Percentiles rank a stretch among this genome's conserved stretches.
Conservation (phyloP, 2,113 vertebrate species). For the Aphyosemion australe region DNA sequence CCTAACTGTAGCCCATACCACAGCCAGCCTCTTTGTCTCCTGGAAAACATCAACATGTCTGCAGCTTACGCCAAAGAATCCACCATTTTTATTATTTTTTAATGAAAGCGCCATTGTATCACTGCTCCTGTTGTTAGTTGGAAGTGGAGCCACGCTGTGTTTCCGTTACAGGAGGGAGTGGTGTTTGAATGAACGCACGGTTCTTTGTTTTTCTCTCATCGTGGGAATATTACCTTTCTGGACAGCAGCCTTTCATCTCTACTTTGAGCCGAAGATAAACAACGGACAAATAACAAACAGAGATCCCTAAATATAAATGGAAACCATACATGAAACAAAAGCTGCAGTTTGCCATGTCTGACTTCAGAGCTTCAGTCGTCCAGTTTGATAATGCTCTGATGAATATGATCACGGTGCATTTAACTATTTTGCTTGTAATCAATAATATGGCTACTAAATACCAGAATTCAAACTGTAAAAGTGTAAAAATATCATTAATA, state of each 20-base stretch:
- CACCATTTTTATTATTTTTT: not conserved
- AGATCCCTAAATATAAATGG: not conserved
- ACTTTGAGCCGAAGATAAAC: slow-evolving; percentile 31
- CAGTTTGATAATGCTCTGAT: too few species aligned
- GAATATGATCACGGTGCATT: too few species aligned
- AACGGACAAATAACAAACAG: slow-evolving; percentile 18
- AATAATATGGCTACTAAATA: too few species aligned
- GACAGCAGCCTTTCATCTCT: slow-evolving; percentile 60
- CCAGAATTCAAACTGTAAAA: too few species aligned
- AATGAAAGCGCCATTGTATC: slow-evolving; percentile 48
- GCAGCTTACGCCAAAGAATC: slow-evolving; percentile 21
- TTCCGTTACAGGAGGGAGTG: slow-evolving; percentile 31
- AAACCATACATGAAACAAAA: slow-evolving; percentile 12
- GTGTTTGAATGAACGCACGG: slow-evolving; percentile 16
- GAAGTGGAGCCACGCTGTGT: slow-evolving; percentile 44
- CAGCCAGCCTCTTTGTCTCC: slow-evolving; percentile 24
- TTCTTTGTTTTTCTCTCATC: slow-evolving; percentile 55
- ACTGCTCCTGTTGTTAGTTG: slow-evolving; percentile 31
- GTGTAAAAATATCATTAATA: too few species aligned
- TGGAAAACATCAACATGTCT: slow-evolving; percentile 28
- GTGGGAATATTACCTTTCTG: slow-evolving; percentile 48
- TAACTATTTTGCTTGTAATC: too few species aligned
- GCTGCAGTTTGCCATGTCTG: slow-evolving; percentile 3
- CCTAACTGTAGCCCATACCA: not conserved
- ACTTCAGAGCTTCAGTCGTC: not conserved